phyloP scores from a whole-genome alignment of 2,888 invertebrate species.

The Drosophila paramelanica region DNA sequence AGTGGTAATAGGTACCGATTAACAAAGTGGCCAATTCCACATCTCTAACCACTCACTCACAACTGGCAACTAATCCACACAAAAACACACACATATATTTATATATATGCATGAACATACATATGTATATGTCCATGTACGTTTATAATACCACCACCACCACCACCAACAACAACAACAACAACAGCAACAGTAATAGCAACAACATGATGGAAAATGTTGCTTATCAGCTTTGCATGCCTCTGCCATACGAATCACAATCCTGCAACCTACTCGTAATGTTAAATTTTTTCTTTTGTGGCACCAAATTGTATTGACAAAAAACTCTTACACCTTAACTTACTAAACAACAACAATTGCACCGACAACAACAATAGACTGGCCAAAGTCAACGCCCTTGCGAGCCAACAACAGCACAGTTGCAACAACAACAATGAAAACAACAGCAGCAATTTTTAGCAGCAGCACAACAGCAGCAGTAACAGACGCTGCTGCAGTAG shows the following conservation, averaged over 20 bases:
- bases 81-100: constrained; percentile 23
- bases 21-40: constrained; percentile 8
- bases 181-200: constrained; percentile 11
- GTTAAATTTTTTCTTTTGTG: constrained; percentile 59
- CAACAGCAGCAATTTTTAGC: constrained; percentile 33
- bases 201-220: constrained; percentile 18
- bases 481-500: constrained; percentile 13
- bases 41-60: constrained; percentile 40
- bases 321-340: constrained; percentile 70
- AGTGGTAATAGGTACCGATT: constrained; percentile 53
- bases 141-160: too few relatives aligned
- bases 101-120: background rate
- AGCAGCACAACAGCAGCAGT: constrained; percentile 23
- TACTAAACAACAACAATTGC: constrained; percentile 55
- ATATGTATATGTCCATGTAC: constrained; percentile 2
- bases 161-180: constrained; percentile 2
- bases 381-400: constrained; percentile 79
- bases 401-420: constrained; percentile 38
- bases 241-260: constrained; percentile 48
- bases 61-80: constrained; percentile 42
- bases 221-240: constrained; percentile 53
- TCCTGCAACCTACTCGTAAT: constrained; percentile 53
- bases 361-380: constrained; percentile 65
- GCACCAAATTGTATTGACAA: constrained; percentile 67
- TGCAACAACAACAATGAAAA: constrained; percentile 31